These are phyloP conservation scores for Periparus ater DNA, from an alignment of 2,797 vertebrate genomes.

Conservation along the genomic window DNA sequence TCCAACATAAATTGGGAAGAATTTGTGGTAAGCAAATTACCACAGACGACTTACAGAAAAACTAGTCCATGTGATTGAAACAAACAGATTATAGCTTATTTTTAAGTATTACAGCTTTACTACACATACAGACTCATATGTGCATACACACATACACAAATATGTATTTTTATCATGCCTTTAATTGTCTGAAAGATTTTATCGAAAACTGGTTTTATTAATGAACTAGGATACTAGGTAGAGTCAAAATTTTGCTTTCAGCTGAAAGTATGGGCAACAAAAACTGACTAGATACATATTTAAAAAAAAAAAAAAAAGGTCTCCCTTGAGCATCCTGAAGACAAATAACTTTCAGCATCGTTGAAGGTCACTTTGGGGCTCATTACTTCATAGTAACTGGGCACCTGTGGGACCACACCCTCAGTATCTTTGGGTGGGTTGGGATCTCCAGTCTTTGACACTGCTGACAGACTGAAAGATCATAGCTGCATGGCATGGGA, in stretches of 20 bases:
- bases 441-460: not conserved
- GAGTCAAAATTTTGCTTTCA: not conserved
- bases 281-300: not conserved
- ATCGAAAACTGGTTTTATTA: not conserved
- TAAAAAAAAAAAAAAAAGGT: not conserved
- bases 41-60: not conserved
- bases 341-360: not conserved
- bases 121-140: not conserved
- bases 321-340: not conserved
- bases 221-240: not conserved
- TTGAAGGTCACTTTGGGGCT: not conserved
- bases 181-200: not conserved
- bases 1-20: not conserved
- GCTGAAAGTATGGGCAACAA: not conserved
- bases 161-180: not conserved
- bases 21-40: not conserved
- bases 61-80: not conserved
- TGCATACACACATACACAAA: not conserved
- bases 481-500: not conserved
- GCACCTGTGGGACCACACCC: not conserved
- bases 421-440: not conserved
- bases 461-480: slow-evolving; percentile 31
- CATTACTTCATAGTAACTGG: not conserved
- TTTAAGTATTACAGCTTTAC: not conserved
- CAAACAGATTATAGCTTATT: not conserved